These are phyloP conservation scores for Pseudomyrmex sp. DNA, from an alignment of 1,140 invertebrate species.

Conservation along the genomic window DNA sequence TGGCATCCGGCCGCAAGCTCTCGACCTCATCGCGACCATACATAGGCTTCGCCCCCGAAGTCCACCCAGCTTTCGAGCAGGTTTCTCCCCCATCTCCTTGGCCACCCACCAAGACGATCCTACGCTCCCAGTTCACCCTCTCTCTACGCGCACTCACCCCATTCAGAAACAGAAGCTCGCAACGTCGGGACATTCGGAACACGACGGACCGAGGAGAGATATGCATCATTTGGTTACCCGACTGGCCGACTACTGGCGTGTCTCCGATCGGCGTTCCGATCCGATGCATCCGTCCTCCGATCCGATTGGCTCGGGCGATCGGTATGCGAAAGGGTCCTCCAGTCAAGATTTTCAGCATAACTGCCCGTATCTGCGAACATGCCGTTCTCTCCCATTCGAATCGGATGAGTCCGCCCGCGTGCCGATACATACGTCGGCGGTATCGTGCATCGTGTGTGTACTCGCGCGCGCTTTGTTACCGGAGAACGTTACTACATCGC, in stretches of 20 bases:
- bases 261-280: conserved; percentile 66
- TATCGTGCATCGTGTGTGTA: conserved; percentile 5
- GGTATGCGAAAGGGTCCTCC: conserved; percentile 76
- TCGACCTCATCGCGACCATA: conserved; percentile 83
- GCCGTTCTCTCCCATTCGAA: conserved; percentile 28
- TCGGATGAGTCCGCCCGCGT: conserved; percentile 51
- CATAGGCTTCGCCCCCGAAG: conserved; percentile 45
- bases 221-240: conserved; percentile 82
- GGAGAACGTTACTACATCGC: conserved; percentile 43
- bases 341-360: conserved; percentile 75
- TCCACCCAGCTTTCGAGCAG: conserved; percentile 66
- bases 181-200: conserved; percentile 81
- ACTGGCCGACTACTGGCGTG: conserved; percentile 68
- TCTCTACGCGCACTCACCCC: conserved; percentile 44
- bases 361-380: not conserved
- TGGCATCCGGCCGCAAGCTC: conserved; percentile 83
- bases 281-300: conserved; percentile 67
- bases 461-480: conserved; percentile 45
- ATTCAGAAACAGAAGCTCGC: conserved; percentile 44
- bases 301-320: conserved; percentile 67
- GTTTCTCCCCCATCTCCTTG: conserved; percentile 17
- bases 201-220: conserved; percentile 81
- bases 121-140: conserved; percentile 58
- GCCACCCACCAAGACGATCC: conserved; percentile 24
- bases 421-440: conserved; percentile 49